Conservation (phyloP, 2,113 vertebrate species). For the Archocentrus centrarchus region DNA sequence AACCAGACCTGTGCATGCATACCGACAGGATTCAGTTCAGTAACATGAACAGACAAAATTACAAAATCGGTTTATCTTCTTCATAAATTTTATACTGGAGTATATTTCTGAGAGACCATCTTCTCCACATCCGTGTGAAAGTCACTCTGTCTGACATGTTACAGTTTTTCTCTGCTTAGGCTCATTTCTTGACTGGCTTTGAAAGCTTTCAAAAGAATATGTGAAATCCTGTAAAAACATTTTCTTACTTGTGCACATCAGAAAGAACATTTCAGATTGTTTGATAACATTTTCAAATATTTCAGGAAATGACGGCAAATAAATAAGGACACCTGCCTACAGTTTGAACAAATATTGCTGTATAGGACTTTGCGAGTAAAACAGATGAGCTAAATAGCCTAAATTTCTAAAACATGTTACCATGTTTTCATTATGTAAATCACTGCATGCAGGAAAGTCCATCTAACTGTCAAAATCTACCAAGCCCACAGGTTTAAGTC, state of each 20-base stretch:
- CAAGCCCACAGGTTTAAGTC: no score
- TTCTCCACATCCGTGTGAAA: neutral
- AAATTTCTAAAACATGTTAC: no score
- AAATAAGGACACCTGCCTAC: no score
- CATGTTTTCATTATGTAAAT: no score
- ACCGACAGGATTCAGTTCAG: neutral
- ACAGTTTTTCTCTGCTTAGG: neutral
- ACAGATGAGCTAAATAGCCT: no score
- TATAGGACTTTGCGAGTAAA: no score
- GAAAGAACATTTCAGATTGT: neutral
- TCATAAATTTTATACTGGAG: constrained; percentile 1
- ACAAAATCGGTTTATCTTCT: neutral
- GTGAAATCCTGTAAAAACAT: neutral
- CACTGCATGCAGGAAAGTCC: no score
- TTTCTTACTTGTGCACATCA: neutral
- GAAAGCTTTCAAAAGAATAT: neutral
- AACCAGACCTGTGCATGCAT: neutral
- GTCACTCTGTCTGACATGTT: neutral
- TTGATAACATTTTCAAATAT: neutral
- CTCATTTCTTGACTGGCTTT: neutral
- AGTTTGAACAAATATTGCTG: no score
- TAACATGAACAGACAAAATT: neutral
- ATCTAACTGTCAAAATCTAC: no score
- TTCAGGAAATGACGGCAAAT: neutral
- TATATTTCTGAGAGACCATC: neutral